Percentiles rank a stretch among this genome's conserved stretches.
Conservation (phyloP, 2,113 vertebrate species). For the Eleginops maclovinus region DNA sequence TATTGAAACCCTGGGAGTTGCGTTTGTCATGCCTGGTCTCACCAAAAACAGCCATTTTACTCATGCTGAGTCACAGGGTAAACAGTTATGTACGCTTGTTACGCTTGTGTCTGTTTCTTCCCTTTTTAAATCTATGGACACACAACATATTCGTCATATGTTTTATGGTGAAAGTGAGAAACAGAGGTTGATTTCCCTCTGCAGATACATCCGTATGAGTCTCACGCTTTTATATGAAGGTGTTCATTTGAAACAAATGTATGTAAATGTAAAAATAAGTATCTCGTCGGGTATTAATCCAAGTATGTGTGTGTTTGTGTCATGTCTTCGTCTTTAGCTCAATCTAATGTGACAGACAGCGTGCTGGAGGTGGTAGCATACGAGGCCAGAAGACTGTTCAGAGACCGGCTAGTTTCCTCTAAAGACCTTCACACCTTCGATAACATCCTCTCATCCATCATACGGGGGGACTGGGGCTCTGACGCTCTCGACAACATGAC, state of each 20-base stretch:
- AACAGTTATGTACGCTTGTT: too few relatives aligned
- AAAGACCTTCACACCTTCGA: constrained; percentile 92
- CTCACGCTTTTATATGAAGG: too few relatives aligned
- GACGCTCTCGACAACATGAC: constrained; percentile 90
- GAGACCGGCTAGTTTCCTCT: constrained; percentile 91
- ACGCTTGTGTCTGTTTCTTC: not conserved
- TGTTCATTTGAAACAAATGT: too few relatives aligned
- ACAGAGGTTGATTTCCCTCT: too few relatives aligned
- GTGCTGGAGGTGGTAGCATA: constrained; percentile 93
- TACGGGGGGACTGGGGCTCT: constrained; percentile 92
- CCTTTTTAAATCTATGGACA: not conserved
- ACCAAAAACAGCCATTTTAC: constrained; percentile 20
- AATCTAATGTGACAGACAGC: constrained; percentile 86
- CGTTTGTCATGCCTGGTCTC: constrained; percentile 18
- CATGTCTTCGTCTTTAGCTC: constrained; percentile 76
- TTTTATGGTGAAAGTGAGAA: not conserved
- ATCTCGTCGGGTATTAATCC: constrained; percentile 15
- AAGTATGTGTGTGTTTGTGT: constrained; percentile 2
- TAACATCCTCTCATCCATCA: constrained; percentile 89
- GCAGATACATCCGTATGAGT: too few relatives aligned
- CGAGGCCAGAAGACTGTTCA: constrained; percentile 92
- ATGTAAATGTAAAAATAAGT: not conserved
- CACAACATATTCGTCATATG: constrained; percentile 4
- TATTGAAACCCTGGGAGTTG: not conserved
- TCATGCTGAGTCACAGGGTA: constrained; percentile 25